Evolutionary conservation across 2,113 vertebrate species (phyloP).

Genomic region (Axis porcinus): DNA sequence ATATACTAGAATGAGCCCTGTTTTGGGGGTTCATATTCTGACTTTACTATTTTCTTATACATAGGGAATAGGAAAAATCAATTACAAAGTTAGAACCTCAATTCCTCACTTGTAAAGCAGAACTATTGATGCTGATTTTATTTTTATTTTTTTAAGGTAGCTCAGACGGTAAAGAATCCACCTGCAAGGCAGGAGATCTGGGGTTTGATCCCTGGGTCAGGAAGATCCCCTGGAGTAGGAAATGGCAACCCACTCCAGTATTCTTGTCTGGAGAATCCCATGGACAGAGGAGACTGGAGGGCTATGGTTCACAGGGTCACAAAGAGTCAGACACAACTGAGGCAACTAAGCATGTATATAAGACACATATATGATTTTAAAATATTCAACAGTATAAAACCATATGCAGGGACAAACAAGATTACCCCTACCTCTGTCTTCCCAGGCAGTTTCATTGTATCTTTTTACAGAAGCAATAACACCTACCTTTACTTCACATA

Average conservation of each 20-base stretch:
- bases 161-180: not conserved
- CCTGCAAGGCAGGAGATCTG: not conserved
- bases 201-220: not conserved
- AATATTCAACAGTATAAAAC: not conserved
- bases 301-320: not conserved
- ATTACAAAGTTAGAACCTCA: not conserved
- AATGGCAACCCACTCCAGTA: not conserved
- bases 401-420: not conserved
- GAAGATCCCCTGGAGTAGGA: not conserved
- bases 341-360: too few species aligned
- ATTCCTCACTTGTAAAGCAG: not conserved
- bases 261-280: not conserved
- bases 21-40: not conserved
- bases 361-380: not conserved
- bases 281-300: not conserved
- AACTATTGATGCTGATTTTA: not conserved
- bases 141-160: not conserved
- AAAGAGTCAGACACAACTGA: not conserved
- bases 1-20: not conserved
- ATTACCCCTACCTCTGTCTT: not conserved
- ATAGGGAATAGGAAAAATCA: not conserved
- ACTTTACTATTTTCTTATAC: not conserved
- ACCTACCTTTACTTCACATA: not conserved
- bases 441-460: not conserved
- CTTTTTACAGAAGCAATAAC: not conserved